phyloP scores from a whole-genome alignment of 1,140 invertebrate species.

The Eufriesea mexicana region DNA sequence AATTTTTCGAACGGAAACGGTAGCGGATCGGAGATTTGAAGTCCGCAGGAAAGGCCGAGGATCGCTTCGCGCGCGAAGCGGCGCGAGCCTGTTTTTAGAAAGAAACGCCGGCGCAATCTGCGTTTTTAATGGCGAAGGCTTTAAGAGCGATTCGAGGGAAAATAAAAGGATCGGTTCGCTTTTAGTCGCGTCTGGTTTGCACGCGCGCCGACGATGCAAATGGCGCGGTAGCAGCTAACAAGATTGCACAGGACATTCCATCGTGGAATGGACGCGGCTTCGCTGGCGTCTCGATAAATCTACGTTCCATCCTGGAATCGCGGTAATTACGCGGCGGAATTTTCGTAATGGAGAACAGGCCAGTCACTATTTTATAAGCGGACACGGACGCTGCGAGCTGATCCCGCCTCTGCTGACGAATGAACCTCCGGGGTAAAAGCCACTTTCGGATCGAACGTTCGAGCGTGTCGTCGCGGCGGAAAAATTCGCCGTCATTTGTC shows the following conservation, averaged over 20 bases:
- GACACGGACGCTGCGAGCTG: neutral
- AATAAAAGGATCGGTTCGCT: conserved; percentile 44
- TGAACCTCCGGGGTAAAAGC: neutral
- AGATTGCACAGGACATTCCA: conserved; percentile 63
- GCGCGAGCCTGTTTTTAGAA: neutral
- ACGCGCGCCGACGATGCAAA: conserved; percentile 34
- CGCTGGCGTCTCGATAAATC: conserved; percentile 43
- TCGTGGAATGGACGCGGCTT: conserved; percentile 33
- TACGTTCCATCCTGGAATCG: conserved; percentile 34
- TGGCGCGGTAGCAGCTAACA: conserved; percentile 55
- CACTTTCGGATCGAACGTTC: too few species aligned
- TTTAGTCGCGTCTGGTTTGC: conserved; percentile 22
- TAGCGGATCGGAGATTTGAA: neutral
- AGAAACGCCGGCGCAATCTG: neutral
- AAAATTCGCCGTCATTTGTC: neutral
- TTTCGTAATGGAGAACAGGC: conserved; percentile 32
- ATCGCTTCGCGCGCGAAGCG: neutral
- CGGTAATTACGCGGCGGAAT: conserved; percentile 42
- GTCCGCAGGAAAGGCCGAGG: neutral
- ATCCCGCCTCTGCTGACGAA: neutral
- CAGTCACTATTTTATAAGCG: conserved; percentile 6
- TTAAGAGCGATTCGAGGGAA: conserved; percentile 25
- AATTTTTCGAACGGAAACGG: too few species aligned
- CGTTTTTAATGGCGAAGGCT: conserved; percentile 23
- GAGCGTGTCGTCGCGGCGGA: too few species aligned